A percentile compares a stretch with the other conserved stretches of the same genome.
Conservation (phyloP, 1,140 invertebrate species). For the Platyscapa corneri region DNA sequence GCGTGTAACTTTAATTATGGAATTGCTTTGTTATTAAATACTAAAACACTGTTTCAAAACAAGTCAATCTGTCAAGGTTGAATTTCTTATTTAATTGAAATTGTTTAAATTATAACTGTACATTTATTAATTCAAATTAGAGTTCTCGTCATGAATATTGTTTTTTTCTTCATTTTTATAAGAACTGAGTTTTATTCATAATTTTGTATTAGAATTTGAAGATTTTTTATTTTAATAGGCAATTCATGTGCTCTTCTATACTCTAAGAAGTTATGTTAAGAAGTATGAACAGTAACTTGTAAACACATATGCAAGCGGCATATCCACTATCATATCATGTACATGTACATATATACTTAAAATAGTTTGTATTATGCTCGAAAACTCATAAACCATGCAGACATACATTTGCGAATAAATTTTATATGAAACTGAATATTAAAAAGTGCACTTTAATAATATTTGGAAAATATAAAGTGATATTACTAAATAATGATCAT, state of each 20-base stretch:
- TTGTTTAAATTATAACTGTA: not conserved
- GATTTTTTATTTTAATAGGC: not conserved
- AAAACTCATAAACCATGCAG: not conserved
- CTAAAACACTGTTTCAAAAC: not conserved
- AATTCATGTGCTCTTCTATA: not conserved
- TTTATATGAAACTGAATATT: not conserved
- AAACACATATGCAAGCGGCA: not conserved
- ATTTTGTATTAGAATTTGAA: no score
- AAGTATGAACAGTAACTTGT: not conserved
- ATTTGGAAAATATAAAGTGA: not conserved
- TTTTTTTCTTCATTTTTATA: no score
- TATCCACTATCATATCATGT: not conserved
- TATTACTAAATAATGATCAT: not conserved
- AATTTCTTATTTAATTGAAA: not conserved
- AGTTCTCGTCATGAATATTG: not conserved
- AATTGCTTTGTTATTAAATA: not conserved
- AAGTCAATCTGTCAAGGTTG: not conserved
- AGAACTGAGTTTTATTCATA: no score
- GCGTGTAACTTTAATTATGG: not conserved
- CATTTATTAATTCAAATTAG: not conserved
- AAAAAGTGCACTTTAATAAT: not conserved
- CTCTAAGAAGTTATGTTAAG: no score
- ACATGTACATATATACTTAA: not conserved
- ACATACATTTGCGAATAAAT: not conserved
- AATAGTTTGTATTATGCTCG: not conserved